Evolutionary conservation across 2,888 invertebrate species (phyloP), one percentile per base, ranked within the genome.

Genomic region (Chirona hameri): DNA sequence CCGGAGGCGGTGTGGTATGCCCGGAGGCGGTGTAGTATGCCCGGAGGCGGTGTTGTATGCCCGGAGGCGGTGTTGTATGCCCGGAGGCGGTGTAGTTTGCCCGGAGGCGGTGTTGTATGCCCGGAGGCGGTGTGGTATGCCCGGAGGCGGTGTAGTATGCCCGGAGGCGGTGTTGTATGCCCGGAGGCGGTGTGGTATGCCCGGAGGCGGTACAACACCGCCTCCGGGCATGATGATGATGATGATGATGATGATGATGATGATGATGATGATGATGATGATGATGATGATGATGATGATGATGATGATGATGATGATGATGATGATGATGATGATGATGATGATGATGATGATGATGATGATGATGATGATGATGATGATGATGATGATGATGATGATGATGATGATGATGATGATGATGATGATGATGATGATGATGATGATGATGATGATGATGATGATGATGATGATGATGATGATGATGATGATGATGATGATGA

Each of bases 231-330:
- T n/a, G 65, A 65, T 65, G 65, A 65, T n/a, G n/a, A 65, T 65
- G 65, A 65, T 65, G 65, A 65, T 65, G 65, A 65, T 65, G 65
- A 65, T 65, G 65, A 65, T 65, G 65, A 65, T 65, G 65, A 65
- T 65, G 65, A 65, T 65, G 65, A 65, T 65, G 65, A 65, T 65
- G 65, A 65, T 65, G 65, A 65, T 65, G 65, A 65, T 65, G 65
- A 65, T 65, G 65, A 65, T 65, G 65, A 65, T 65, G 65, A 65
- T 65, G 65, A 65, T 65, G 65, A 65, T 65, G 65, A 65, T 65
- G 65, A 65, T 65, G 65, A 65, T 65, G 65, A 65, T 65, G 65
- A 65, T 65, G 65, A 65, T 65, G 65, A 65, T 65, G 65, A 65
- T 65, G 65, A 65, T 65, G n/a, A 65, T n/a, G 65, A 65, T 65